These are phyloP conservation scores for Parasteatoda tepidariorum DNA, from an alignment of 1,140 invertebrate genomes.

Conservation along the genomic window DNA sequence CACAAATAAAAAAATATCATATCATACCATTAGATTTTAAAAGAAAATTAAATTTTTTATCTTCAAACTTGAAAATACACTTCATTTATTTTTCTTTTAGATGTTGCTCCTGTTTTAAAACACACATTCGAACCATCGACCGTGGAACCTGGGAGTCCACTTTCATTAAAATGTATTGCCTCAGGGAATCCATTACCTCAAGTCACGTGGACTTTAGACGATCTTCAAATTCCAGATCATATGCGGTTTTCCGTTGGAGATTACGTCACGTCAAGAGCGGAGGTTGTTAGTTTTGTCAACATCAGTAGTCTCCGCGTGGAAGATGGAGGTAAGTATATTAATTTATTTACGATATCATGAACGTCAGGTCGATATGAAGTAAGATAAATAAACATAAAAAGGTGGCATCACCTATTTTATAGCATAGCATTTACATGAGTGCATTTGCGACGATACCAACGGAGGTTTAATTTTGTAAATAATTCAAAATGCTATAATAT, in stretches of 20 bases:
- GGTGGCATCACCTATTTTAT: neutral
- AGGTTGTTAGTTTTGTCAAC: conserved; percentile 69
- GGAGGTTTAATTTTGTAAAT: too few species aligned
- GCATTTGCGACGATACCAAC: too few species aligned
- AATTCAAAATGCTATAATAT: too few species aligned
- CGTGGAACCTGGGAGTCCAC: conserved; percentile 81
- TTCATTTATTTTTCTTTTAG: conserved; percentile 75
- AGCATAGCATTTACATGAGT: neutral
- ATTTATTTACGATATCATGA: neutral
- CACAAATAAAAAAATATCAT: too few species aligned
- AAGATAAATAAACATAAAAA: too few species aligned
- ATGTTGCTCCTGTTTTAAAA: conserved; percentile 81
- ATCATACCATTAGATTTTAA: too few species aligned
- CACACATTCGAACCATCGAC: conserved; percentile 87
- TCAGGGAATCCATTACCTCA: conserved; percentile 63
- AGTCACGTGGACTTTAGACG: conserved; percentile 64
- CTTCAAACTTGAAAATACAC: too few species aligned
- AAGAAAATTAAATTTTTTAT: too few species aligned
- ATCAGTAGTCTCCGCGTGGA: conserved; percentile 67
- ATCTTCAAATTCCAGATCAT: conserved; percentile 60
- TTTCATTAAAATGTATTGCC: conserved; percentile 63
- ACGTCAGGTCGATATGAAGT: neutral
- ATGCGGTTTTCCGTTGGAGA: conserved; percentile 64
- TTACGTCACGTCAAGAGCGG: conserved; percentile 59
- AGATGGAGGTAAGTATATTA: conserved; percentile 55